These are phyloP conservation scores for Craniophora ligustri DNA, from an alignment of 2,888 invertebrate genomes.

Conservation along the genomic window DNA sequence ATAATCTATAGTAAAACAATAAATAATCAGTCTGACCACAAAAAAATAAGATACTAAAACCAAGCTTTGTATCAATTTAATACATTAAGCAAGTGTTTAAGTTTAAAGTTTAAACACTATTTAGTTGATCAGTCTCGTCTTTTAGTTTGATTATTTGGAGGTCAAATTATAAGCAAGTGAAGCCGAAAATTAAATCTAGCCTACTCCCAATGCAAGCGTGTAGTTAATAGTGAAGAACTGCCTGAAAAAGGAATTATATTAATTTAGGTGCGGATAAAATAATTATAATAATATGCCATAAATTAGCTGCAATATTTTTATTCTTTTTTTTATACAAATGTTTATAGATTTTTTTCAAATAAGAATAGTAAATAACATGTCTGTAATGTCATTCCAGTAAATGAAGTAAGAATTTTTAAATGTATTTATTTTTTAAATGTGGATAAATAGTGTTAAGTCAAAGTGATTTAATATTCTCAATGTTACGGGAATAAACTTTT, in stretches of 20 bases:
- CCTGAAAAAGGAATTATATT: constrained; percentile 18
- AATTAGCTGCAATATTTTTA: constrained; percentile 77
- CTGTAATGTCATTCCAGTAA: constrained; percentile 26
- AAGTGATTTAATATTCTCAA: constrained; percentile 51
- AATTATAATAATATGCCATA: constrained; percentile 79
- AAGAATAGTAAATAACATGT: constrained; percentile 27
- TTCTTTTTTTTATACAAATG: constrained; percentile 63
- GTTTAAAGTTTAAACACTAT: too few species aligned
- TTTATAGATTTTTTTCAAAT: constrained; percentile 51
- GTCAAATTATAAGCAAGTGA: background rate
- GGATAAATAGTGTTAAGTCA: constrained; percentile 43
- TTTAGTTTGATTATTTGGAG: too few species aligned
- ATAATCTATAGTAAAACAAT: too few species aligned
- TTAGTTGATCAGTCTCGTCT: too few species aligned
- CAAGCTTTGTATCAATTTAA: too few species aligned
- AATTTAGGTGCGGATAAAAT: constrained; percentile 22
- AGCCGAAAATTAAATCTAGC: background rate
- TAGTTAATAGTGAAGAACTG: constrained; percentile 14
- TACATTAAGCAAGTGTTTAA: too few species aligned
- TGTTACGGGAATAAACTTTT: constrained; percentile 52
- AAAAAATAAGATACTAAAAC: too few species aligned
- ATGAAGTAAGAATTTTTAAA: constrained; percentile 40
- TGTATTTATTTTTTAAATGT: constrained; percentile 54
- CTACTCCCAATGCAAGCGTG: constrained; percentile 11
- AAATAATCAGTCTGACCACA: too few species aligned